phyloP scores from a whole-genome alignment of 2,888 invertebrate genomes.

The Penaeus monodon region DNA sequence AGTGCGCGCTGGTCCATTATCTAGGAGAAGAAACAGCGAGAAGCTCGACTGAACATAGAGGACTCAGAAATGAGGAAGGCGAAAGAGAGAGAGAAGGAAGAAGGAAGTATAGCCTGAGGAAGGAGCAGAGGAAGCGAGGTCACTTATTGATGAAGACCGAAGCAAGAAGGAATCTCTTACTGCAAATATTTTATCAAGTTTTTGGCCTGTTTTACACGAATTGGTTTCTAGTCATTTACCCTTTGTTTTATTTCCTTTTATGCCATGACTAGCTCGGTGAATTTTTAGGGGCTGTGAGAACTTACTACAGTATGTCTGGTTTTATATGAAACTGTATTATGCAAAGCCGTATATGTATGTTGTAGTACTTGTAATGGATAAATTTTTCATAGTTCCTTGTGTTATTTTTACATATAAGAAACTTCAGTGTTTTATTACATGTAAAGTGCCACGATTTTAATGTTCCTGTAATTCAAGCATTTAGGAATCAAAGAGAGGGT shows the following conservation, averaged over 20 bases:
- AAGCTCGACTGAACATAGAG: conserved; percentile 59
- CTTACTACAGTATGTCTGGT: conserved; percentile 62
- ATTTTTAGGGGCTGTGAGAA: conserved; percentile 63
- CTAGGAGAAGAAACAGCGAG: conserved; percentile 60
- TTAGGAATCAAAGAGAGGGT: conserved; percentile 64
- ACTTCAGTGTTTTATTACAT: conserved; percentile 62
- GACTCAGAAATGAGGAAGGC: conserved; percentile 58
- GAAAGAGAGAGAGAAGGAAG: conserved; percentile 50
- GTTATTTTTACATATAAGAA: conserved; percentile 64
- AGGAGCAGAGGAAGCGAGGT: conserved; percentile 48
- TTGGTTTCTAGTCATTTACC: conserved; percentile 64
- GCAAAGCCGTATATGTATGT: conserved; percentile 63
- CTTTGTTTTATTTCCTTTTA: conserved; percentile 61
- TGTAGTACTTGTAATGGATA: conserved; percentile 63
- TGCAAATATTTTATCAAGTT: conserved; percentile 60
- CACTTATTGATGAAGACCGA: conserved; percentile 50
- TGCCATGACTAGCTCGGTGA: conserved; percentile 65
- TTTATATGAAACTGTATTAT: conserved; percentile 64
- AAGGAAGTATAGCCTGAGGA: conserved; percentile 53
- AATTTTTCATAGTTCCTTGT: conserved; percentile 64
- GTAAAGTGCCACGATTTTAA: conserved; percentile 63
- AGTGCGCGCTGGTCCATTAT: conserved; percentile 61
- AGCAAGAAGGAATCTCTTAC: conserved; percentile 63
- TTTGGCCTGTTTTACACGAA: conserved; percentile 53
- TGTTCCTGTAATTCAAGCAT: conserved; percentile 63